Evolutionary conservation across 2,113 vertebrate species (phyloP).

Genomic region (Vombatus ursinus): DNA sequence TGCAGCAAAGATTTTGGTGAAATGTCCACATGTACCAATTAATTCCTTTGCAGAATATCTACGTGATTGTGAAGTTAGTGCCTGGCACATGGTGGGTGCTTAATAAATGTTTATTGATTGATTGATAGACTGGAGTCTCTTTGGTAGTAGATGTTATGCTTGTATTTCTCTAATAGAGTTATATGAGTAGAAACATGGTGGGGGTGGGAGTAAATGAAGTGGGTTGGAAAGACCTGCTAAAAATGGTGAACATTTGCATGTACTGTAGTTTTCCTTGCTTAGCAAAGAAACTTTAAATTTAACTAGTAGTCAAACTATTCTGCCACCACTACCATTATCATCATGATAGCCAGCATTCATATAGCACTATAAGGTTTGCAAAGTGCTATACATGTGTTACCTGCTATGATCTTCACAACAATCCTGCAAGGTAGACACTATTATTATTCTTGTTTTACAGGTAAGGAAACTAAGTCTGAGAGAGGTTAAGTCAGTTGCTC

Average conservation of each 20-base stretch:
- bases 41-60: not conserved
- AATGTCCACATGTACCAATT: not conserved
- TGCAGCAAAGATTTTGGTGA: not conserved
- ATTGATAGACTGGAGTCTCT: not conserved
- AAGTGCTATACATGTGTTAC: not conserved
- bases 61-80: not conserved
- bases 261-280: not conserved
- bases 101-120: not conserved
- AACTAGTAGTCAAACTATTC: not conserved
- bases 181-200: not conserved
- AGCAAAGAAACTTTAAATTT: constrained; percentile 6
- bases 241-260: not conserved
- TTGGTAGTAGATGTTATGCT: not conserved
- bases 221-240: not conserved
- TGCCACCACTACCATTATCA: not conserved
- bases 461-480: not conserved
- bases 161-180: not conserved
- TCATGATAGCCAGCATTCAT: not conserved
- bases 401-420: not conserved
- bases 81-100: not conserved
- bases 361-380: not conserved
- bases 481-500: not conserved
- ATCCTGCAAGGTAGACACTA: not conserved
- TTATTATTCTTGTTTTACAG: not conserved
- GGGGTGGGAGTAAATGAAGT: not conserved